Base-by-base conservation (phyloP, 1,140 invertebrate species). In the Plodia interpunctella region DNA sequence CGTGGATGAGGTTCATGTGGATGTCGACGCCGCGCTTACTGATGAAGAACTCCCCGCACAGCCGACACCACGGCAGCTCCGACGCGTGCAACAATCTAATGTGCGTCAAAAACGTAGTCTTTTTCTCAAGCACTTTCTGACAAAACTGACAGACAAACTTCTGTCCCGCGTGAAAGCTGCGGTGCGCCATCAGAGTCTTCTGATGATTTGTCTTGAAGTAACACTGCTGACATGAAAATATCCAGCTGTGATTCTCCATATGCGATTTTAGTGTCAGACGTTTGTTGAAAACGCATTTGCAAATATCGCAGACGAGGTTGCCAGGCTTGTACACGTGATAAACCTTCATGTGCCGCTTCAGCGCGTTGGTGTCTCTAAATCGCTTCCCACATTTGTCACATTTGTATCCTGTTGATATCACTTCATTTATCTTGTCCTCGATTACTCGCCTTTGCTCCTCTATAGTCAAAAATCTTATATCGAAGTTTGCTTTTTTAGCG, bases 1-100 rank as follows among this genome's bases (percentile, higher is more conserved):
- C 28, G 10, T 83, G 80, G 1, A 60, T 65, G 35, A 66, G 72
- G 18, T 68, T 66, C 53, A 66, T 74, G 28, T 83, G 78, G 64
- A 73, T 73, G 5, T 54, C 62, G 0, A 80, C 50, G 0, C 79
- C 81, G 17, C 64, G 56, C 44, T 72, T 63, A 0, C 71, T 68
- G 13, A 80, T 52, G 38, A 82, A 78, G 0, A 68, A 72, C 9
- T 79, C 76, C 10, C 51, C 51, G 21, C 51, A 53, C 15, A 18
- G 25, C 0, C 25, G 1, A 25, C 51, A 53, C 3, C 20, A n/a
- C 1, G 21, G 5, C 6, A 53, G 6, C 8, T 21, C 21, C 2
- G 20, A 1, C 51, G 51, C 21, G 11, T 53, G 51, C 0, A n/a
- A 3, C 6, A 53, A 15, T 2, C 51, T 0, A 6, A 15, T n/a